These are phyloP conservation scores for Acanthaster planci DNA, from an alignment of 35 echinoderm and acorn worm species.

Conservation along the genomic window DNA sequence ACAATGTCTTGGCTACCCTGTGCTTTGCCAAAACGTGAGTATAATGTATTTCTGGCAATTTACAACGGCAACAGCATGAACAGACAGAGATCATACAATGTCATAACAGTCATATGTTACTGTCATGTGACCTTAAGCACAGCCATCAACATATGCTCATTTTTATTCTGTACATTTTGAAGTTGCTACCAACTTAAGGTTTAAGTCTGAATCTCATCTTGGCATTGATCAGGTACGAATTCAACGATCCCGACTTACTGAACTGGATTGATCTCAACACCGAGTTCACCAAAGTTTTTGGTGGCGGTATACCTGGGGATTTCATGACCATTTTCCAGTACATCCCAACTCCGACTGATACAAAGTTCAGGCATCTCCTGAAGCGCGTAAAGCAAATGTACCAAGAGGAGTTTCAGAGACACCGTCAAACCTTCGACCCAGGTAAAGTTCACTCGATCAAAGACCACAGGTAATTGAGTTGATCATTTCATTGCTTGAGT, in stretches of 20 bases:
- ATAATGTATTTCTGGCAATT: too few relatives aligned
- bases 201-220: background rate
- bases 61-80: too few relatives aligned
- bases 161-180: too few relatives aligned
- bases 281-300: background rate
- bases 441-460: background rate
- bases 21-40: conserved; percentile 10
- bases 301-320: background rate
- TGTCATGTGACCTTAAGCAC: too few relatives aligned
- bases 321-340: background rate
- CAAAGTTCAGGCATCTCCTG: background rate
- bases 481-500: background rate
- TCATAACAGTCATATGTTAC: too few relatives aligned
- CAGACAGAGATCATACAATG: too few relatives aligned
- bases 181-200: too few relatives aligned
- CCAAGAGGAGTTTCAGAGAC: background rate
- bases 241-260: background rate
- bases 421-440: background rate
- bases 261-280: background rate
- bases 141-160: too few relatives aligned
- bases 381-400: background rate
- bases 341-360: background rate
- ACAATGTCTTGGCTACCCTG: background rate
- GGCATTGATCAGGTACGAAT: background rate
- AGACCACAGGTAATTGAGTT: too few relatives aligned